Conservation (phyloP, 2,797 vertebrate genomes). For the Bovichtus variegatus region DNA sequence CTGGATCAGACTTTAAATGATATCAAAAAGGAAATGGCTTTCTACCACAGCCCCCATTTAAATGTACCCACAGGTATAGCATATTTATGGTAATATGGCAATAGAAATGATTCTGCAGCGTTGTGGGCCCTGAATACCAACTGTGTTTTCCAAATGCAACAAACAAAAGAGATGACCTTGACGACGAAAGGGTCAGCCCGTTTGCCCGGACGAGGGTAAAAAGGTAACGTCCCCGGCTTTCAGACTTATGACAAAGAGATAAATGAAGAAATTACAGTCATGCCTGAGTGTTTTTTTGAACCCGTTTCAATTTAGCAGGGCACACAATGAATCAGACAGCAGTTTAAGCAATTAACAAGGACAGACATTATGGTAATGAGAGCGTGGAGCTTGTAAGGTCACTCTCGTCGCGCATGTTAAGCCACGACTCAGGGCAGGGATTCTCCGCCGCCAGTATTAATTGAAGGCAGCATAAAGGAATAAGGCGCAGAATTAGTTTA, state of each 20-base stretch:
- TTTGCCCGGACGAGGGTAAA: constrained; percentile 2
- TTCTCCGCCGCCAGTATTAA: constrained; percentile 80
- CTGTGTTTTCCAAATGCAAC: constrained; percentile 39
- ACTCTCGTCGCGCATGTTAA: constrained; percentile 88
- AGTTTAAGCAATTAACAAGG: constrained; percentile 88
- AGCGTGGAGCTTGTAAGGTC: constrained; percentile 86
- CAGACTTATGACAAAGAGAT: constrained; percentile 55
- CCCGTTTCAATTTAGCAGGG: constrained; percentile 77
- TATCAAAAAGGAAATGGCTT: constrained; percentile 71
- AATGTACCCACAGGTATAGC: constrained; percentile 57
- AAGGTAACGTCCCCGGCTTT: constrained; percentile 12
- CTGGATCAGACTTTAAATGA: constrained; percentile 66
- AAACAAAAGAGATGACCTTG: constrained; percentile 67
- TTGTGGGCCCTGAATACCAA: constrained; percentile 68
- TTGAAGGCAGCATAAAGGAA: constrained; percentile 74
- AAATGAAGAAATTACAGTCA: constrained; percentile 64
- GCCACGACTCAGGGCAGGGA: constrained; percentile 83
- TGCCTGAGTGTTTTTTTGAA: constrained; percentile 63
- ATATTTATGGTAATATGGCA: constrained; percentile 65
- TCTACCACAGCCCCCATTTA: constrained; percentile 56
- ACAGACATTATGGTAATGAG: constrained; percentile 88
- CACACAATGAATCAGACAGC: constrained; percentile 83
- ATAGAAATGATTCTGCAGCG: constrained; percentile 33
- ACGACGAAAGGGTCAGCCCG: constrained; percentile 40
- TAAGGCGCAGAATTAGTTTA: constrained; percentile 73